Base-by-base conservation (phyloP, 1,140 invertebrate genomes). In the Atopsyche davidsoni region DNA sequence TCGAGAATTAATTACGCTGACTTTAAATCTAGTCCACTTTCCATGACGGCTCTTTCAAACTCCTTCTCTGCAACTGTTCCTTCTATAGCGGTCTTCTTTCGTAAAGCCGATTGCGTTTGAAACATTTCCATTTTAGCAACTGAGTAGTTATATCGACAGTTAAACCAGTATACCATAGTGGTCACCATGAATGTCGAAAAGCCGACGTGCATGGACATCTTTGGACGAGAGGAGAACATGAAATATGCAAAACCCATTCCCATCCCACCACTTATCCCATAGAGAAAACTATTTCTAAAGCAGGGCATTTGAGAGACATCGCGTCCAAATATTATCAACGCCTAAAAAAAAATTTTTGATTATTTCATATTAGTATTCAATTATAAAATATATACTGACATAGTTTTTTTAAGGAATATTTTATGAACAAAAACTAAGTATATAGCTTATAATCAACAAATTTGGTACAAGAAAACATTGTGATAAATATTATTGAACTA, bases 261-360 rank as follows among this genome's bases (percentile, higher is more conserved):
- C 14, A 82, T 53, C 17, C 80, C 80, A 25, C 73, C 65, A 22
- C 66, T 61, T 21, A 81, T 79, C 14, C 81, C 80, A 59, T 71
- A 73, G 0, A 79, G 43, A 51, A 75, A 72, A 56, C 72, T 77
- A 24, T 66, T 66, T 35, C 75, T 66, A 61, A 78, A 78, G 56
- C 78, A 80, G 2, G 78, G 77, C 18, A 79, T 75, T 61, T 71
- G 64, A 6, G 62, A 60, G 3, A 79, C 46, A 58, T 79, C 71
- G 50, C 64, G 60, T 3, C 75, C 75, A 57, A 78, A 77, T 31
- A 79, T 22, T 2, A 39, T 24, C n/a, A 47, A 28, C 17, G 14
- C 49, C 57, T 59, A 44, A 31, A 57, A 58, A 48, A 19, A 28
- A n/a, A n/a, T n/a, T n/a, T n/a, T n/a, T n/a, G n/a, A n/a, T n/a